These are phyloP conservation scores for Kryptolebias marmoratus DNA, from an alignment of 2,113 vertebrate species.

Conservation along the genomic window DNA sequence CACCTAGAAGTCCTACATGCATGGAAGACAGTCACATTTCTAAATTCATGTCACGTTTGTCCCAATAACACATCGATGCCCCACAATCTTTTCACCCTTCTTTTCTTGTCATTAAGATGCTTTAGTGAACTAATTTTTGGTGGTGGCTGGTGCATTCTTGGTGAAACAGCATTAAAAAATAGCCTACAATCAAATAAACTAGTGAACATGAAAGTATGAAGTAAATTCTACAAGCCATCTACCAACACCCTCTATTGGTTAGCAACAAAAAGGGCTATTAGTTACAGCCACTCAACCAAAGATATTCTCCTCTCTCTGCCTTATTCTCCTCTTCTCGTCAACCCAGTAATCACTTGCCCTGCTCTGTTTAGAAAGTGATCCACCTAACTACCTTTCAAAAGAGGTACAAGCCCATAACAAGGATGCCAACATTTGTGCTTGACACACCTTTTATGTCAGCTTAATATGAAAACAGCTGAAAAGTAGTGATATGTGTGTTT, in stretches of 20 bases:
- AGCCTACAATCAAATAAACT: conserved; percentile 77
- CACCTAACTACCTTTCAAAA: conserved; percentile 46
- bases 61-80: conserved; percentile 71
- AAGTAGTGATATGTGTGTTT: conserved; percentile 35
- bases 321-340: conserved; percentile 52
- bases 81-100: conserved; percentile 62
- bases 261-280: conserved; percentile 70
- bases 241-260: conserved; percentile 69
- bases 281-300: conserved; percentile 69
- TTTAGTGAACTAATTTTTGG: conserved; percentile 77
- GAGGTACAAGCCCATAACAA: conserved; percentile 56
- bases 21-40: conserved; percentile 83
- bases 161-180: conserved; percentile 78
- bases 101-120: conserved; percentile 60
- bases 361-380: conserved; percentile 48
- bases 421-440: conserved; percentile 76
- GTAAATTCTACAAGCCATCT: conserved; percentile 71
- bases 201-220: conserved; percentile 70
- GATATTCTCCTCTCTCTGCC: conserved; percentile 51
- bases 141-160: conserved; percentile 84
- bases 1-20: conserved; percentile 82
- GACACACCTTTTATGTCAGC: conserved; percentile 61
- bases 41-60: conserved; percentile 75
- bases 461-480: conserved; percentile 46
- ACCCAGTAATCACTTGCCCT: conserved; percentile 53